These are phyloP conservation scores for Rotaria macrura DNA, from an alignment of 2,888 invertebrate genomes.

Conservation along the genomic window DNA sequence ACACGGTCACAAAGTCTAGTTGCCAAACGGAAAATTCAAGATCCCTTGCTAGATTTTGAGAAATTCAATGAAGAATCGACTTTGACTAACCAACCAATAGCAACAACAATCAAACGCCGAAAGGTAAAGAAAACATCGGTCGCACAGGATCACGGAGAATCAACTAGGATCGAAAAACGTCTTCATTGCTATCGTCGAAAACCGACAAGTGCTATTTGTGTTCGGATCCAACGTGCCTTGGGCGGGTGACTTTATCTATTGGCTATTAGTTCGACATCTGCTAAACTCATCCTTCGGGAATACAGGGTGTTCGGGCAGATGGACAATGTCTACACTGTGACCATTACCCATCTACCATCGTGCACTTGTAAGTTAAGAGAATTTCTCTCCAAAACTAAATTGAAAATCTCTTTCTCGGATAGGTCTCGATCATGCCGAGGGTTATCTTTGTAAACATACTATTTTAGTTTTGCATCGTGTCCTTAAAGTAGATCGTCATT, in stretches of 20 bases:
- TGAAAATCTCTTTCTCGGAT: background rate
- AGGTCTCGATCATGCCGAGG: background rate
- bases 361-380: background rate
- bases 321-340: background rate
- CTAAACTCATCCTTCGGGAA: background rate
- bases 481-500: background rate
- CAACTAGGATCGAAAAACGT: background rate
- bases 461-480: background rate
- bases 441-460: background rate
- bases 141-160: too few relatives aligned
- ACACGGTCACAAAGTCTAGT: too few relatives aligned
- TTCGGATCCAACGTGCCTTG: background rate
- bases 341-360: background rate
- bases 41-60: too few relatives aligned
- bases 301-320: background rate
- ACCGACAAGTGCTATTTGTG: background rate
- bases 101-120: too few relatives aligned
- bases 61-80: too few relatives aligned
- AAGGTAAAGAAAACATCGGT: too few relatives aligned
- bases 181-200: background rate
- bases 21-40: too few relatives aligned
- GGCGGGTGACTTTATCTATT: background rate
- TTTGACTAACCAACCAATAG: too few relatives aligned
- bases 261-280: background rate
- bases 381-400: background rate